Evolutionary conservation across 2,113 vertebrate species (phyloP).

Genomic region (Pelmatolapia mariae): DNA sequence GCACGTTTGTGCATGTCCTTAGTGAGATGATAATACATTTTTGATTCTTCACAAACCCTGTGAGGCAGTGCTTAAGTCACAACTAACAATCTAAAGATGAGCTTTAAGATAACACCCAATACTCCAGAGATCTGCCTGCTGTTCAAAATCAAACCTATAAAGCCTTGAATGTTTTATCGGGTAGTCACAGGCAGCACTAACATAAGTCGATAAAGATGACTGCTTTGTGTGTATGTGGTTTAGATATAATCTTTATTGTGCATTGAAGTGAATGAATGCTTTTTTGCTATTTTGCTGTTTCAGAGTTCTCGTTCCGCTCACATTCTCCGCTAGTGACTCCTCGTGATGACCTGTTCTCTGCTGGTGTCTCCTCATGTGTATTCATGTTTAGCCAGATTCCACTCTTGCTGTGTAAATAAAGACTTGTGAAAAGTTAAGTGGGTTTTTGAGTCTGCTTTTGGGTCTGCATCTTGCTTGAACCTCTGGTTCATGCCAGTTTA

Average conservation of each 20-base stretch:
- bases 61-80: not conserved
- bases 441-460: not conserved
- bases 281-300: not conserved
- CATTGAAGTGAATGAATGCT: not conserved
- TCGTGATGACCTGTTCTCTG: not conserved
- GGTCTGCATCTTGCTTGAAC: not conserved
- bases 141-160: not conserved
- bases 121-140: too few relatives aligned
- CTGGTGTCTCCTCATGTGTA: not conserved
- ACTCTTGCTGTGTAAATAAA: not conserved
- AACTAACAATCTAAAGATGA: not conserved
- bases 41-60: not conserved
- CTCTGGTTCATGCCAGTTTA: not conserved
- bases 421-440: not conserved
- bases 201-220: not conserved
- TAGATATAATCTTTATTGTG: not conserved
- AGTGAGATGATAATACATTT: not conserved
- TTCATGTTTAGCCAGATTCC: not conserved
- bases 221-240: not conserved
- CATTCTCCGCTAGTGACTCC: rapidly evolving
- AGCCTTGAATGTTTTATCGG: not conserved
- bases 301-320: rapidly evolving
- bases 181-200: not conserved
- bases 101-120: not conserved
- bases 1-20: not conserved